phyloP scores from a whole-genome alignment of 2,113 vertebrate genomes.

The Atrichornis clamosus region DNA sequence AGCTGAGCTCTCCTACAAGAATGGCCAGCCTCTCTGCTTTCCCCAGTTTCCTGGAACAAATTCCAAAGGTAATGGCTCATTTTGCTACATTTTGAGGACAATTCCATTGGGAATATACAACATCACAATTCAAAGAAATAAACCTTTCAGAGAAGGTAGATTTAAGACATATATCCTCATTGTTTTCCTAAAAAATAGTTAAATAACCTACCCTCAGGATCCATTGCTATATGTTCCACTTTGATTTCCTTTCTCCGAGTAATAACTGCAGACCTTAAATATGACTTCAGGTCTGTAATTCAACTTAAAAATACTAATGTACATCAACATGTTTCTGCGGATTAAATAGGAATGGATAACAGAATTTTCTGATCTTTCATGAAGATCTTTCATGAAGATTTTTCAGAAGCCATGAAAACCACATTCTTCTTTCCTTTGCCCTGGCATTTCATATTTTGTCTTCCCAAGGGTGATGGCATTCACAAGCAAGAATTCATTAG shows the following conservation, averaged over 20 bases:
- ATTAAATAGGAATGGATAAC: neutral
- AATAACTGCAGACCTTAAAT: neutral
- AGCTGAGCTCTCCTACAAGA: neutral
- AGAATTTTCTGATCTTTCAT: neutral
- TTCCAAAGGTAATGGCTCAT: neutral
- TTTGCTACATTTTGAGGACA: neutral
- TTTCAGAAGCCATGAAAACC: neutral
- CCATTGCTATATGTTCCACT: neutral
- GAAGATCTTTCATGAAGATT: no score
- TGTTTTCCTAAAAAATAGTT: neutral
- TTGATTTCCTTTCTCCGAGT: neutral
- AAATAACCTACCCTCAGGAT: neutral
- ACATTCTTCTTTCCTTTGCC: neutral
- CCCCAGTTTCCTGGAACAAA: neutral
- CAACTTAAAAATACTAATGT: neutral
- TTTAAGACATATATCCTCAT: neutral
- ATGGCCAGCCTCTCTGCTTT: rapidly evolving
- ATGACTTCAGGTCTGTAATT: neutral
- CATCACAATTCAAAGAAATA: neutral
- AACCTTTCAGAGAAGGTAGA: neutral
- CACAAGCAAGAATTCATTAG: neutral
- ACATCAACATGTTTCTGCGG: rapidly evolving
- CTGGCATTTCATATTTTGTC: neutral
- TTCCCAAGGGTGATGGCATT: neutral
- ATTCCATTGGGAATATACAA: rapidly evolving